Base-by-base conservation (phyloP, 2,888 invertebrate genomes). In the Drosophila borborema region DNA sequence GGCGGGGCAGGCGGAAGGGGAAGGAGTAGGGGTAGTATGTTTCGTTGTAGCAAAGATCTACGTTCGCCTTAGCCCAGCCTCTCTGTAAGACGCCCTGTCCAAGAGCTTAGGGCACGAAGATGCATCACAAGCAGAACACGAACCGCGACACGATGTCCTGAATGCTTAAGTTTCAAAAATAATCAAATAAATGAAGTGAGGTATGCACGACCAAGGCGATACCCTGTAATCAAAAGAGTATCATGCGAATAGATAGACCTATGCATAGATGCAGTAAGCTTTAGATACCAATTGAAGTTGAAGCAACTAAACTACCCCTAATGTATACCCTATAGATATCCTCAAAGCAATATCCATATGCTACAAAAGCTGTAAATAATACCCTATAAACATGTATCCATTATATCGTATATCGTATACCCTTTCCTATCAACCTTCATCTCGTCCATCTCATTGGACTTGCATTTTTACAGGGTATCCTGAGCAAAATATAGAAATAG, bases 131-230 rank as follows among this genome's bases (percentile, higher is more conserved):
- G 60, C 69, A 69, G 63, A 56, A 74, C 74, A 81, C 81, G 85
- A 80, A 72, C 81, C 89, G 86, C 83, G 84, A 77, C 71, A 79
- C 74, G 80, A 67, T 81, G 89, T 84, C 85, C 85, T 85, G 86
- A 89, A 86, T 89, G 85, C 87, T 84, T 84, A 89, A 89, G 79
- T 84, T 81, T 40, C 41, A 70, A 64, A 69, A 36, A 67, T 53
- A 51, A 53, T 53, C 40, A 45, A 63, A 48, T 6, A 34, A 71
- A 36, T 48, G 41, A 18, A 31, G 16, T 16, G 1, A 14, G 23
- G 8, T 12, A 20, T 41, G 34, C 36, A 31, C 34, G 48, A 23
- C 61, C n/a, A 7, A 9, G 3, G 1, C 18, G 12, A 65, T 68
- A 31, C 46, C 31, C 64, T 49, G 49, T 49, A n/a, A n/a, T 5